Evolutionary conservation across 1,140 invertebrate species (phyloP).

Genomic region (Drosophila orena): DNA sequence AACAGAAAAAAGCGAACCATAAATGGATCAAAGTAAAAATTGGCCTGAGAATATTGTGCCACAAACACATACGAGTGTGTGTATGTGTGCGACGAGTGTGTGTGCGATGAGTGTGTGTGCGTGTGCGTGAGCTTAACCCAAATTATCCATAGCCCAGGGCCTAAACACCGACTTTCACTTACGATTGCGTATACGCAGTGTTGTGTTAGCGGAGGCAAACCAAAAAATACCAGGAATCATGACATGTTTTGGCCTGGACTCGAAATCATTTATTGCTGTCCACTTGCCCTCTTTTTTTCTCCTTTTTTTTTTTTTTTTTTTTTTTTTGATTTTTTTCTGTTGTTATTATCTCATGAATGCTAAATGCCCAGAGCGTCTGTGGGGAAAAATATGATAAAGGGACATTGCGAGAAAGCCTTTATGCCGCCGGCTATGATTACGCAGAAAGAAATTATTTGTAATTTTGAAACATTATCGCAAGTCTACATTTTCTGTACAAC

Average conservation of each 20-base stretch:
- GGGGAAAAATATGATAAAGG: constrained; percentile 33
- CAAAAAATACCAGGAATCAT: constrained; percentile 48
- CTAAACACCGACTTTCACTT: constrained; percentile 64
- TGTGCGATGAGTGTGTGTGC: constrained; percentile 1
- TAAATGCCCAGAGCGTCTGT: constrained; percentile 65
- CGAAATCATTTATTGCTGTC: constrained; percentile 79
- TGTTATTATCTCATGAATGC: constrained; percentile 82
- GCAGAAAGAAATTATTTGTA: not conserved
- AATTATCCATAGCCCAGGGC: constrained; percentile 76
- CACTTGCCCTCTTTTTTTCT: constrained; percentile 46
- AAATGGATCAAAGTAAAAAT: constrained; percentile 80
- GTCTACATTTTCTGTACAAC: too few species aligned
- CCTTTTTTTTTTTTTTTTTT: constrained; percentile 27
- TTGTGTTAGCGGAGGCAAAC: constrained; percentile 39
- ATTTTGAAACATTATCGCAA: not conserved
- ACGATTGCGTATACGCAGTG: constrained; percentile 77
- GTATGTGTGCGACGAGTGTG: constrained; percentile 8
- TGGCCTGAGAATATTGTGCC: constrained; percentile 46
- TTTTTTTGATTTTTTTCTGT: constrained; percentile 23
- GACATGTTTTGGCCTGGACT: constrained; percentile 47
- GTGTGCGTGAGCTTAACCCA: constrained; percentile 44
- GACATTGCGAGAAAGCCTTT: constrained; percentile 24
- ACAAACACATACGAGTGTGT: constrained; percentile 5
- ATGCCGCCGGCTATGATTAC: constrained; percentile 28
- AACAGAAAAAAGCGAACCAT: constrained; percentile 45